phyloP scores from a whole-genome alignment of 2,797 vertebrate species.

The Champsocephalus gunnari region DNA sequence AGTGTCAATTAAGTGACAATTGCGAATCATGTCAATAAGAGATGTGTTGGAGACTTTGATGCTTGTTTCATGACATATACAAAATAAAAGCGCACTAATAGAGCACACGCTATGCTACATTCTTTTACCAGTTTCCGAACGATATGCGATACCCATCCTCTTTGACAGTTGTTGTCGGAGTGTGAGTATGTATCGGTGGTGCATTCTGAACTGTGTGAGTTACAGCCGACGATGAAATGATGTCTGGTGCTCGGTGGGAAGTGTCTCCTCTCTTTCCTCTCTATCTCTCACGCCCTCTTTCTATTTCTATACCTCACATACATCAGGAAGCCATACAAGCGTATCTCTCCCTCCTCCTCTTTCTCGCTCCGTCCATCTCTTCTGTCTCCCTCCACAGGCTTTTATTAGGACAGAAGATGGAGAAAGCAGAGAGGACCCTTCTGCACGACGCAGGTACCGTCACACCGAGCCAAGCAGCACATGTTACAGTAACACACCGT shows the following conservation, averaged over 20 bases:
- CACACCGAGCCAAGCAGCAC: conserved; percentile 21
- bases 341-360: conserved; percentile 61
- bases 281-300: conserved; percentile 14
- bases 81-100: background rate
- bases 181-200: background rate
- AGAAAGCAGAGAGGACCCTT: conserved; percentile 66
- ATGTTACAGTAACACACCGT: conserved; percentile 47
- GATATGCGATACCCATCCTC: background rate
- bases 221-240: conserved; percentile 43
- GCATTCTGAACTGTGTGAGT: conserved; percentile 6
- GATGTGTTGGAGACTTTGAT: background rate
- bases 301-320: conserved; percentile 59
- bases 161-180: background rate
- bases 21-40: background rate
- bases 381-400: conserved; percentile 69
- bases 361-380: conserved; percentile 47
- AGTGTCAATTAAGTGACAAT: no score
- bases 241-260: conserved; percentile 31
- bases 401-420: conserved; percentile 80
- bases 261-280: conserved; percentile 37
- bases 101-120: no score
- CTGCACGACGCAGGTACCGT: conserved; percentile 25
- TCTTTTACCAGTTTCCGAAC: no score
- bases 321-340: conserved; percentile 69
- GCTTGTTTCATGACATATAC: background rate